Conservation (phyloP, 1,140 invertebrate genomes). For the Neodiprion pinetum region DNA sequence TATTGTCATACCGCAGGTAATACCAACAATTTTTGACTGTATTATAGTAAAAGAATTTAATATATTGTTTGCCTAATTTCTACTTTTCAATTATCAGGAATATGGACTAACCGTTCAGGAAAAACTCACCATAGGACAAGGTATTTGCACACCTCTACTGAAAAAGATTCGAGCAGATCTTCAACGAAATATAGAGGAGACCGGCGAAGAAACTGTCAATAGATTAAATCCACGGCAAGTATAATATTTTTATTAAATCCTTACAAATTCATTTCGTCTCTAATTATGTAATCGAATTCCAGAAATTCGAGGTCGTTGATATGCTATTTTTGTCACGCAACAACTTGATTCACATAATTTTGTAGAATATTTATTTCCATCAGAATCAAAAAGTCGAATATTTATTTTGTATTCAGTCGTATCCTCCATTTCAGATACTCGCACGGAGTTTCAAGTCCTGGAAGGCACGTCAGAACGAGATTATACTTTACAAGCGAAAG, state of each 20-base stretch:
- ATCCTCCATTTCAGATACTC: conserved; percentile 76
- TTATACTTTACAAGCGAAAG: conserved; percentile 99
- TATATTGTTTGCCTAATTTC: conserved; percentile 26
- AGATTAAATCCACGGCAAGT: conserved; percentile 89
- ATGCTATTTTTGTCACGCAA: too few relatives aligned
- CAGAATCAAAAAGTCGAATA: not conserved
- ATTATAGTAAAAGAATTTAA: not conserved
- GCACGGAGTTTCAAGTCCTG: conserved; percentile 96
- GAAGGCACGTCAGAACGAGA: conserved; percentile 94
- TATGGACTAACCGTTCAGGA: conserved; percentile 96
- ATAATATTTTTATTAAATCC: conserved; percentile 4
- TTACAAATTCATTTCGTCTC: not conserved
- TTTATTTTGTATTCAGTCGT: not conserved
- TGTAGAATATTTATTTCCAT: conserved; percentile 17
- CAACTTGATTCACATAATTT: not conserved
- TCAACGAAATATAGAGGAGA: conserved; percentile 90
- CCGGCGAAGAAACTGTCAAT: conserved; percentile 90
- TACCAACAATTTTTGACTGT: conserved; percentile 18
- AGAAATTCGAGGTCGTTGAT: not conserved
- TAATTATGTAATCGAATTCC: conserved; percentile 1
- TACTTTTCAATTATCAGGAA: conserved; percentile 69
- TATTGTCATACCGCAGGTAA: conserved; percentile 97
- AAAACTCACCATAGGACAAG: conserved; percentile 96
- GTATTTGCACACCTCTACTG: conserved; percentile 95
- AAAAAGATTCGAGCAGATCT: conserved; percentile 97